Base-by-base conservation (phyloP, 2,888 invertebrate species). In the Drosophila quasianomalipes region DNA sequence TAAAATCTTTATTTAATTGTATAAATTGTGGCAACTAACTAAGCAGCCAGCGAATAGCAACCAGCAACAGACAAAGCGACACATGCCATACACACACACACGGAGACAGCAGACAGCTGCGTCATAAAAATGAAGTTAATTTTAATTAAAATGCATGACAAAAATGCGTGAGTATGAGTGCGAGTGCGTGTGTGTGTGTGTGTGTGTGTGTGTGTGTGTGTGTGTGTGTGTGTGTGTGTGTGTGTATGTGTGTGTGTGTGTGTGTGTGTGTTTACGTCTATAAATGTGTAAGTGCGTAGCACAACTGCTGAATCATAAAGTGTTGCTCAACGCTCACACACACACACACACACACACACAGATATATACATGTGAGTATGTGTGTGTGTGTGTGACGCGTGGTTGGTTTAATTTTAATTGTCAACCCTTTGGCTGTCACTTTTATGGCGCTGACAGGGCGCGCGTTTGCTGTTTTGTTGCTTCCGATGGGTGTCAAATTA, bases 1-100 rank as follows among this genome's bases (percentile, higher is more conserved):
- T 84, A 87, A 90, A 90, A 89, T 86, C 85, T 84, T 86, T 86
- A 86, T 90, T 89, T 90, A 87, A 87, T 87, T 87, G 90, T 87
- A 82, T 89, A 90, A 90, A 90, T 83, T 87, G 90, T 83, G 75
- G 72, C 74, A 84, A 76, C 85, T 79, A 84, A 82, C 82, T 74
- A 71, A 82, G 74, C 70, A 78, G 55, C 64, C 62, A 63, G 52
- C 59, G 52, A 67, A 71, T 55, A 37, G 19, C 28, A 57, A 57
- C 66, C 54, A 69, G 80, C 61, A 51, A 37, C 57, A 76, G 64
- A 79, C 81, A 79, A 73, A 61, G 67, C 67, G 61, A 76, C 80
- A 76, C 76, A 79, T 70, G 75, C 82, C 70, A 68, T 72, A 69
- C 68, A 39, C n/a, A 30, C 49, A 14, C 61, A 58, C 61, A 70